Conservation (phyloP, 2,888 invertebrate species). For the Leucoma salicis region DNA sequence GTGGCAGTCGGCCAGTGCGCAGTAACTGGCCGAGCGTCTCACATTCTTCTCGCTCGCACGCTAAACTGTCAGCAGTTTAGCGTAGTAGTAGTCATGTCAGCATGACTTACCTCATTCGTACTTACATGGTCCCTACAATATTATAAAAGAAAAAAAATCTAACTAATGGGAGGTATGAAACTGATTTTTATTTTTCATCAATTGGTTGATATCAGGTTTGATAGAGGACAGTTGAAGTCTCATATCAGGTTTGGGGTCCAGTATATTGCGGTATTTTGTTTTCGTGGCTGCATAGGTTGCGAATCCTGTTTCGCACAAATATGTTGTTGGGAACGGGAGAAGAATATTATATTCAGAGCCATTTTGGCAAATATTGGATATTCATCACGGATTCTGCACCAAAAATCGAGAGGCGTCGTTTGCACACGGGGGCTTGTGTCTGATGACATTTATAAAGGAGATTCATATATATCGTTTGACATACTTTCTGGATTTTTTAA, state of each 20-base stretch:
- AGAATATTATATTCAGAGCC: slow-evolving; percentile 5
- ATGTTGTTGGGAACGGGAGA: slow-evolving; percentile 27
- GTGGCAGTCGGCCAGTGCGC: no score
- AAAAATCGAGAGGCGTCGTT: slow-evolving; percentile 38
- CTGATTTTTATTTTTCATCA: slow-evolving; percentile 31
- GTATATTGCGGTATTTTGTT: slow-evolving; percentile 37
- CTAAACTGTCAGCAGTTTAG: no score
- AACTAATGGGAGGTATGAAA: slow-evolving; percentile 28
- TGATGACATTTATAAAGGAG: slow-evolving; percentile 38
- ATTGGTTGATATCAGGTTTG: slow-evolving; percentile 33
- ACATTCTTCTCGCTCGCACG: no score
- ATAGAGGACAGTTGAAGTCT: slow-evolving; percentile 33
- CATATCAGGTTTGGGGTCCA: slow-evolving; percentile 36
- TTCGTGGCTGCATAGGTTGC: slow-evolving; percentile 14
- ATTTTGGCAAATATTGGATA: slow-evolving; percentile 35
- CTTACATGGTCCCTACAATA: slow-evolving; percentile 6
- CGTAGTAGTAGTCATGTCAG: no score
- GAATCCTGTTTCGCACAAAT: slow-evolving; percentile 35
- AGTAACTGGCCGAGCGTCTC: no score
- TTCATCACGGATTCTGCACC: slow-evolving; percentile 36
- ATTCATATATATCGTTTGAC: slow-evolving; percentile 19
- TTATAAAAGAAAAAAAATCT: slow-evolving; percentile 15
- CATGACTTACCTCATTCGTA: background rate
- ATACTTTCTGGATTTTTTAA: slow-evolving; percentile 29
- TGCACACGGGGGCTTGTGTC: slow-evolving; percentile 37